Conservation (phyloP, 2,797 vertebrate genomes). For the Sebastes goodei region DNA sequence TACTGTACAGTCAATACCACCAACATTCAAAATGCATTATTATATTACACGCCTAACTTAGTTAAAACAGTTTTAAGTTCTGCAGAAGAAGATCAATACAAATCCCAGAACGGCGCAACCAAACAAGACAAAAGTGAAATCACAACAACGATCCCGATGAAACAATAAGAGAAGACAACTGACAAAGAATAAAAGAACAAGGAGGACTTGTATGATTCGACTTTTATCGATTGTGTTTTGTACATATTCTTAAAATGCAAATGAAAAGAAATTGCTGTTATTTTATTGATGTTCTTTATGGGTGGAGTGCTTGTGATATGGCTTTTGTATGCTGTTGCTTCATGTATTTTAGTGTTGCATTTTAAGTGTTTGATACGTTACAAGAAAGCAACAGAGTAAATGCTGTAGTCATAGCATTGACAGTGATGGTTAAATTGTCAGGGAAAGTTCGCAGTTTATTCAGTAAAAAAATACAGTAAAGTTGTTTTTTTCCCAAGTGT, state of each 20-base stretch:
- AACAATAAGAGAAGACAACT: not conserved
- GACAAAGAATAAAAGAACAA: conserved; percentile 18
- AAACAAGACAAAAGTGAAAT: conserved; percentile 15
- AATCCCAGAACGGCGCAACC: not conserved
- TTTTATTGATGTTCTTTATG: not conserved
- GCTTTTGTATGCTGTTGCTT: not conserved
- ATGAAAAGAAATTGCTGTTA: not conserved
- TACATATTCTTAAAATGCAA: not conserved
- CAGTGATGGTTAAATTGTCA: not conserved
- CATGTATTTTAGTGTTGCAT: not conserved
- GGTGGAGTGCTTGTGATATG: not conserved
- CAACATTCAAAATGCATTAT: not conserved
- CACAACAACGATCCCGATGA: not conserved
- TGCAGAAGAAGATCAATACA: not conserved
- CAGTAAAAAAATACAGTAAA: not conserved
- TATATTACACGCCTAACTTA: not conserved
- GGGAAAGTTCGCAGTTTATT: not conserved
- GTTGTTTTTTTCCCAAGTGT: not conserved
- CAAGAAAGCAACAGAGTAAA: not conserved
- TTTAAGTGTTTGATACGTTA: not conserved
- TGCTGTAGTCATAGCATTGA: not conserved
- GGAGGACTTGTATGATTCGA: not conserved
- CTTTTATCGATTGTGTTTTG: not conserved
- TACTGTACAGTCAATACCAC: not conserved
- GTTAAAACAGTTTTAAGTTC: not conserved